Base-by-base conservation (phyloP, 2,888 invertebrate species). In the Lottia gigantea region DNA sequence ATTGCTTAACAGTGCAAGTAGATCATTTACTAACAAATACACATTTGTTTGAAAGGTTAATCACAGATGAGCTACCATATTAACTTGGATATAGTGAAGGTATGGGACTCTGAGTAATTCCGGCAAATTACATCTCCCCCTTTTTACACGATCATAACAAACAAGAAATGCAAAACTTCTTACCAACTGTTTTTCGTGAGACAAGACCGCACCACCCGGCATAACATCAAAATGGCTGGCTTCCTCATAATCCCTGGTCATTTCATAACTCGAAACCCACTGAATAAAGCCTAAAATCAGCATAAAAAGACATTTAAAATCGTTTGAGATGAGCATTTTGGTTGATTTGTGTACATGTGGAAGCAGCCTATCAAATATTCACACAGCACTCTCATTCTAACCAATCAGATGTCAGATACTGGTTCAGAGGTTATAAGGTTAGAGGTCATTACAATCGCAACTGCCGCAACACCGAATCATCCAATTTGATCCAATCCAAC, bases 161-260 rank as follows among this genome's bases (percentile, higher is more conserved):
- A n/a, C 11, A 40, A 40, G 40, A 40, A 40, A 40, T 6, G 40
- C 49, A 49, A 49, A 49, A 49, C n/a, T 19, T 49, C 16, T 49
- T 49, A 19, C 49, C 19, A 55, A 12, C 55, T 55, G 55, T 23
- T 71, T 72, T 62, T 77, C 70, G 46, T 63, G 66, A 26, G 26
- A 31, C 14, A 55, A 47, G 15, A 45, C 15, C 46, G 66, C 46
- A 45, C 77, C 77, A 40, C 75, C 77, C 16, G 75, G 75, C 46
- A 70, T 75, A 19, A 77, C 75, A 66, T 72, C 55, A 55, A 77
- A 76, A 15, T 62, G 63, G 12, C 49, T 31, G 14, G 68, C 70
- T 49, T 74, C 62, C 11, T 71, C 46, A 8, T 66, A 45, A 25
- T 76, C 73, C n/a, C 72, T 66, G 19, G 45, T 25, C 16, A 67